Evolutionary conservation across 1,140 invertebrate genomes (phyloP), one percentile per base, ranked within the genome.

Genomic region (Pseudomyrmex flavicornis): DNA sequence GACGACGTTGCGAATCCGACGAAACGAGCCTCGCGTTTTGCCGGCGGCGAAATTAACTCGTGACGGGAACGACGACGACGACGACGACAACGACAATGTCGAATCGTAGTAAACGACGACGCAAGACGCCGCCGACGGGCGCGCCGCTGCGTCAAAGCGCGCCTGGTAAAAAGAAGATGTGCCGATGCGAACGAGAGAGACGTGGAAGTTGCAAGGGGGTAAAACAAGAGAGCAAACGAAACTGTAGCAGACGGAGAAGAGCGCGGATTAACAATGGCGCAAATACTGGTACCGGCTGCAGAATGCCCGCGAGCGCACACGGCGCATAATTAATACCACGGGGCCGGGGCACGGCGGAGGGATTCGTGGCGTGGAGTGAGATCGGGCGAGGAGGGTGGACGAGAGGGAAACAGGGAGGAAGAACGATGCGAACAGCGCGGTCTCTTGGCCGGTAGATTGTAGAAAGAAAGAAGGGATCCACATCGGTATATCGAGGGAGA

Each of bases 311-410:
- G 91, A 92, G 92, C 92, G 90, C 91, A 91, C 91, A 92, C 87
- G 90, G 89, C 92, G 93, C 93, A 94, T 94, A 94, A 94, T 94
- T 94, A 94, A 94, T 94, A 93, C 93, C 91, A 83, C 75, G 86
- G 35, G 35, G 68, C 62, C 85, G 85, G 73, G 50, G 52, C 50
- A 58, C 48, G 54, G 46, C 61, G 20, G 35, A 48, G 52, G 50
- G 79, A 75, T 76, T 86, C 82, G 89, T 88, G 83, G 85, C 87
- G 89, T 87, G 86, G 83, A 86, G 86, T 54, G 26, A 80, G 82
- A 74, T 85, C 74, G 74, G 74, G 52, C 5, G 62, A 69, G 46
- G 79, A 84, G 48, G 70, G 58, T 35, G 22, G 20, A 22, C 46
- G 17, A 46, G 59, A 44, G 61, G 68, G 77, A 13, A 61, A 61